Evolutionary conservation across 2,888 invertebrate species (phyloP), one percentile per base, ranked within the genome.

Genomic region (Eupithecia tripunctaria): DNA sequence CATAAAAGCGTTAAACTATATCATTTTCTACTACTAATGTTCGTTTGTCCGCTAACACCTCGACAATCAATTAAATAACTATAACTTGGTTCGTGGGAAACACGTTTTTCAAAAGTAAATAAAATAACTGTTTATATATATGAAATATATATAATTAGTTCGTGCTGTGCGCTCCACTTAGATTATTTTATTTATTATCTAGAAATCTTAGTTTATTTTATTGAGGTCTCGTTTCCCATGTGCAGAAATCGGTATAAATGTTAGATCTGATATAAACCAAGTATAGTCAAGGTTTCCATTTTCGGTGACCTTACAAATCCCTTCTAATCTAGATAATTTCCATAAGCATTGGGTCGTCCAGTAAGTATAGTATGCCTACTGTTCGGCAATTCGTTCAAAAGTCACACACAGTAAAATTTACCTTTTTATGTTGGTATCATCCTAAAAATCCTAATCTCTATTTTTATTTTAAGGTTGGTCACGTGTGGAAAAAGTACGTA

Each of bases 111-210:
- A 51, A 51, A 51, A 51, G 25, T 51, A 25, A 51, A 51, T 25
- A 21, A n/a, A 29, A 29, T 41, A 56, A 29, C 56, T 63, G 41
- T 21, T 21, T 36, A 43, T 18, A 15, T 29, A n/a, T 63, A 43
- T 51, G 43, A 59, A 65, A 68, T 59, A 0, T 43, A 68, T 68
- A 70, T 64, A 21, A 62, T 68, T 68, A 71, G 36, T n/a, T 71
- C 56, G 63, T 68, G 68, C 68, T 68, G 66, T 68, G 66, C 65
- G 67, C 70, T 71, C 67, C 51, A 71, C 66, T 71, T 36, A 43
- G 71, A 69, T 71, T 66, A 67, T 69, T 74, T 67, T 71, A 71
- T 71, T 67, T 68, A 71, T 71, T 63, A 69, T 68, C 66, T 71
- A 69, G 68, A 67, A 71, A 71, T 71, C 68, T 67, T 66, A 68